A percentile compares a stretch with the other conserved stretches of the same genome.
Conservation (phyloP, 2,113 vertebrate genomes). For the Phrynosoma blainvillii region DNA sequence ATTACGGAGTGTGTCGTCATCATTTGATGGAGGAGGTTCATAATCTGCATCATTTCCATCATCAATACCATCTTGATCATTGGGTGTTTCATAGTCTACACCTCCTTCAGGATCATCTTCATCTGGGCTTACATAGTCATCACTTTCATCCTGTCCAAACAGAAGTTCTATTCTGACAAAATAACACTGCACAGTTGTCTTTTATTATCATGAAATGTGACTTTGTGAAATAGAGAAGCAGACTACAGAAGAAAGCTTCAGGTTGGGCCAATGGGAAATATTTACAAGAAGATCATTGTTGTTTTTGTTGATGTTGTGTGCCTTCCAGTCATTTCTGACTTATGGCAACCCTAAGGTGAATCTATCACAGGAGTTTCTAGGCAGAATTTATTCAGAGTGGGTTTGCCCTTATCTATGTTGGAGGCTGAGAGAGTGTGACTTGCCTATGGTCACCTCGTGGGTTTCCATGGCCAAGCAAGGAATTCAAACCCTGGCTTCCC, state of each 20-base stretch:
- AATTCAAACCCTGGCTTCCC: too few species aligned
- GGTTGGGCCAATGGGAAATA: not conserved
- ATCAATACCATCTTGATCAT: constrained; percentile 72
- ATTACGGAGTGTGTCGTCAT: constrained; percentile 74
- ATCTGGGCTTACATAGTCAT: constrained; percentile 91
- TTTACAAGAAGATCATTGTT: not conserved
- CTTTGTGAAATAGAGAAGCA: not conserved
- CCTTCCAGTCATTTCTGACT: too few species aligned
- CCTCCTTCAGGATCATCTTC: constrained; percentile 74
- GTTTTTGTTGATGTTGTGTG: too few species aligned
- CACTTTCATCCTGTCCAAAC: constrained; percentile 79
- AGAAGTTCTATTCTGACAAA: not conserved
- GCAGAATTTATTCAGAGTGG: too few species aligned
- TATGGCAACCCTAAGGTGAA: too few species aligned
- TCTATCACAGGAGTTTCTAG: too few species aligned
- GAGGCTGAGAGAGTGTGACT: too few species aligned
- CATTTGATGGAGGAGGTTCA: constrained; percentile 87
- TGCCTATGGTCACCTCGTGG: too few species aligned
- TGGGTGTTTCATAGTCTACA: constrained; percentile 89
- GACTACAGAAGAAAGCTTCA: not conserved
- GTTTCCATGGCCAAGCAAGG: too few species aligned
- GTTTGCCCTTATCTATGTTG: too few species aligned
- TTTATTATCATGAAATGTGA: not conserved
- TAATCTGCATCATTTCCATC: constrained; percentile 81
- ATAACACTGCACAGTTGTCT: constrained; percentile 12